Percentiles rank a stretch among this genome's conserved stretches.
Conservation (phyloP, 2,113 vertebrate species). For the Percina caprodes region DNA sequence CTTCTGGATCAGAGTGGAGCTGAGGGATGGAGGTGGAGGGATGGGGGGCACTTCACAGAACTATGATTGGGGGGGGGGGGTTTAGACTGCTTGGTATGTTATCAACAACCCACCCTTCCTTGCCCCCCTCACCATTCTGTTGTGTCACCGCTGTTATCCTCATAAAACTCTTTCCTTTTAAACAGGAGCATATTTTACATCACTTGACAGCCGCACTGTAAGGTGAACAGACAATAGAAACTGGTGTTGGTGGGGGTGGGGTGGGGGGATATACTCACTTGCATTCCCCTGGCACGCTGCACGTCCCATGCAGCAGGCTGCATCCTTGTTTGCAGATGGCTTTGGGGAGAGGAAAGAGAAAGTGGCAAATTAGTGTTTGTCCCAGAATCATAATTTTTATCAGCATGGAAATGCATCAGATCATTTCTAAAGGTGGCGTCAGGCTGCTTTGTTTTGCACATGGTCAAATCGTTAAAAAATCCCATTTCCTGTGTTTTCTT, state of each 20-base stretch:
- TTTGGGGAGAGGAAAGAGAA: constrained; percentile 70
- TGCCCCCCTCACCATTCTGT: constrained; percentile 12
- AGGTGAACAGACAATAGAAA: background rate
- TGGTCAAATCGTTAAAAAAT: constrained; percentile 4
- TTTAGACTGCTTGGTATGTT: constrained; percentile 50
- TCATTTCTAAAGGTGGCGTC: too few species aligned
- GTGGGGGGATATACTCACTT: constrained; percentile 85
- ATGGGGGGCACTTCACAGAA: constrained; percentile 18
- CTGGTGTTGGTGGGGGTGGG: too few species aligned
- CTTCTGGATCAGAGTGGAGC: constrained; percentile 54
- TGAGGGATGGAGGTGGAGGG: constrained; percentile 42
- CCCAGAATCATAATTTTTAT: background rate
- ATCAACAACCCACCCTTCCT: constrained; percentile 34
- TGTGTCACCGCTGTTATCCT: constrained; percentile 44
- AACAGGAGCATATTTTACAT: constrained; percentile 42
- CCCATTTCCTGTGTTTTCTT: constrained; percentile 16
- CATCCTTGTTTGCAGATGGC: constrained; percentile 96
- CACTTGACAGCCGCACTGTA: background rate
- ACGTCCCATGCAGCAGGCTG: constrained; percentile 89
- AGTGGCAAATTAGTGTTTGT: background rate
- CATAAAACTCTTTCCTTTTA: constrained; percentile 53
- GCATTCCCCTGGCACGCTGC: constrained; percentile 90
- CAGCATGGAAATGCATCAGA: background rate
- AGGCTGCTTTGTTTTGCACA: background rate
- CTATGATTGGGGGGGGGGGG: background rate